These are phyloP conservation scores for Onychomys arenicola DNA, from an alignment of 2,797 vertebrate genomes.

Conservation along the genomic window DNA sequence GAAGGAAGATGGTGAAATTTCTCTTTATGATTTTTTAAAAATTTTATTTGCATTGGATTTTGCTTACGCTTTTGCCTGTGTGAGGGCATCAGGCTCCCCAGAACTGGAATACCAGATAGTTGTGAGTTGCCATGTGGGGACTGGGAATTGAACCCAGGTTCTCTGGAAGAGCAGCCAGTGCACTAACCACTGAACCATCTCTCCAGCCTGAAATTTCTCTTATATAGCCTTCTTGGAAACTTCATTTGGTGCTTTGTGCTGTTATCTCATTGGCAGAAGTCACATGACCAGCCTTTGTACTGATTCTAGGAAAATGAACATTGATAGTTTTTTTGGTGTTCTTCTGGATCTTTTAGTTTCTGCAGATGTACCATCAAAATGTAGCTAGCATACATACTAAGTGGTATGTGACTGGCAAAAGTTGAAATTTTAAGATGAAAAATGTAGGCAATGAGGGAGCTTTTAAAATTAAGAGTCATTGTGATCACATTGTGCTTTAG, in stretches of 20 bases:
- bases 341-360: slow-evolving; percentile 50
- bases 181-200: too few relatives aligned
- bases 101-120: too few relatives aligned
- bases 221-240: slow-evolving; percentile 33
- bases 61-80: too few relatives aligned
- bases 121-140: too few relatives aligned
- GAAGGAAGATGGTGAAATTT: slow-evolving; percentile 13
- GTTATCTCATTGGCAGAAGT: slow-evolving; percentile 5
- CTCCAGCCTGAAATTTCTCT: neutral
- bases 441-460: neutral
- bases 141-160: too few relatives aligned
- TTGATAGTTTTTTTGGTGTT: slow-evolving; percentile 40
- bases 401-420: neutral
- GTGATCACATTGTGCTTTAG: neutral
- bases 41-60: too few relatives aligned
- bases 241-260: neutral
- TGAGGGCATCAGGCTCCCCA: too few relatives aligned
- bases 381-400: neutral
- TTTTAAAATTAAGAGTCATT: neutral
- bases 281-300: neutral
- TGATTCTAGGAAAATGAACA: slow-evolving; percentile 42
- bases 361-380: slow-evolving; percentile 30
- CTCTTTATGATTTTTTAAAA: neutral
- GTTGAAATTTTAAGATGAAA: neutral
- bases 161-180: too few relatives aligned